Conservation (phyloP, 2,888 invertebrate species). For the Asteroscopus sphinx region DNA sequence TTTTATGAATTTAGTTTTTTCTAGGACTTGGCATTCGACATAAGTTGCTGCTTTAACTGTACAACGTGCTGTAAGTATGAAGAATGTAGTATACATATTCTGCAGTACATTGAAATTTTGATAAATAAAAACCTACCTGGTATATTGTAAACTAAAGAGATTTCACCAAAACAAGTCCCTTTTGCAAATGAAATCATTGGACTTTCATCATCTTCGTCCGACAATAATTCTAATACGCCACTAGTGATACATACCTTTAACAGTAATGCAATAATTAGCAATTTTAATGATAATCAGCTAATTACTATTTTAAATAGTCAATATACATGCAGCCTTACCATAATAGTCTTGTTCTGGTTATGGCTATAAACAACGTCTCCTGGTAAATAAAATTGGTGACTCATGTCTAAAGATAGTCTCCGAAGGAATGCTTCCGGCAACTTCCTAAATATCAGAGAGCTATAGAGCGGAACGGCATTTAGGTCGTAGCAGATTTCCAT, state of each 20-base stretch:
- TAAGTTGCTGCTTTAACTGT: conserved; percentile 88
- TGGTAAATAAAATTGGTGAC: conserved; percentile 87
- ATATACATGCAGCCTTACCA: conserved; percentile 74
- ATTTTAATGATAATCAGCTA: conserved; percentile 16
- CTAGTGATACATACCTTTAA: conserved; percentile 84
- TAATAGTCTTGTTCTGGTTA: conserved; percentile 86
- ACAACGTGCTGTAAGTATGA: conserved; percentile 77
- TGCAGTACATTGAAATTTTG: background rate
- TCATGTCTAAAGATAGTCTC: conserved; percentile 86
- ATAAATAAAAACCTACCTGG: conserved; percentile 70
- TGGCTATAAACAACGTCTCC: conserved; percentile 87
- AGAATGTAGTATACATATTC: background rate
- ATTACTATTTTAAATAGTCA: conserved; percentile 41
- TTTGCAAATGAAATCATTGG: conserved; percentile 87
- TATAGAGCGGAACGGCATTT: conserved; percentile 85
- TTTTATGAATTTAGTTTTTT: conserved; percentile 84
- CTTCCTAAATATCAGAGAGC: conserved; percentile 86
- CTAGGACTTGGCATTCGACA: conserved; percentile 87
- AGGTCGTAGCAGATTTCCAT: conserved; percentile 88
- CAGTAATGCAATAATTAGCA: conserved; percentile 11
- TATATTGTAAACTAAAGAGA: conserved; percentile 84
- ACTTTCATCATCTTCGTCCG: conserved; percentile 88
- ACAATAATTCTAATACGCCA: conserved; percentile 85
- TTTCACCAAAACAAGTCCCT: conserved; percentile 88
- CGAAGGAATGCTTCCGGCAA: conserved; percentile 88